Evolutionary conservation across 2,113 vertebrate genomes (phyloP).

Genomic region (Mus pahari): DNA sequence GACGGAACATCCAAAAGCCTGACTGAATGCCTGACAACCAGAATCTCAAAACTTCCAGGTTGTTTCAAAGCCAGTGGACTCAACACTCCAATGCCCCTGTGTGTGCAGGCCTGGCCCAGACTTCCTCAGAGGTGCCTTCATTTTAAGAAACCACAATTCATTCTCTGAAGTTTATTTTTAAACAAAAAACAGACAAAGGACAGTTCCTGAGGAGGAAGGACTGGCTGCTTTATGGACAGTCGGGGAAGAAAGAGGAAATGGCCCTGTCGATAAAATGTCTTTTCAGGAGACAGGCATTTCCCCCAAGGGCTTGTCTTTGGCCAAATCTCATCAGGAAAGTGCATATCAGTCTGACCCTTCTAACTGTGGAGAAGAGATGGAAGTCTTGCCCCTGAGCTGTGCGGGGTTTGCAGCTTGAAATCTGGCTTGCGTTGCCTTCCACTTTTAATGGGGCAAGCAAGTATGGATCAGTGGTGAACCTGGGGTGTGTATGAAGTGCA

Average conservation of each 20-base stretch:
- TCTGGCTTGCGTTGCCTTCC: neutral
- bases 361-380: neutral
- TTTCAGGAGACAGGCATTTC: neutral
- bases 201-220: neutral
- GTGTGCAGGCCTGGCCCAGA: neutral
- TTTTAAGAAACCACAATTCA: neutral
- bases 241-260: slow-evolving; percentile 2
- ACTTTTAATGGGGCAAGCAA: neutral
- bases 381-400: no score
- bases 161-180: slow-evolving; percentile 21
- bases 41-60: neutral
- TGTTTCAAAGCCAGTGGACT: neutral
- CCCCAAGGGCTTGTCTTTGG: neutral
- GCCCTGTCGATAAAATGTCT: neutral
- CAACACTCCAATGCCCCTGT: neutral
- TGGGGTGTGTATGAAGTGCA: neutral
- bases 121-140: neutral
- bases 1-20: neutral
- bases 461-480: no score
- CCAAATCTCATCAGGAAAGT: neutral
- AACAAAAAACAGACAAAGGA: neutral
- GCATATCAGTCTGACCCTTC: neutral
- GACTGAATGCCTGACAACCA: neutral
- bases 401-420: neutral
- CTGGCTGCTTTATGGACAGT: neutral